Evolutionary conservation across 2,113 vertebrate species (phyloP), one percentile per base, ranked within the genome.

Genomic region (Hypomesus transpacificus): DNA sequence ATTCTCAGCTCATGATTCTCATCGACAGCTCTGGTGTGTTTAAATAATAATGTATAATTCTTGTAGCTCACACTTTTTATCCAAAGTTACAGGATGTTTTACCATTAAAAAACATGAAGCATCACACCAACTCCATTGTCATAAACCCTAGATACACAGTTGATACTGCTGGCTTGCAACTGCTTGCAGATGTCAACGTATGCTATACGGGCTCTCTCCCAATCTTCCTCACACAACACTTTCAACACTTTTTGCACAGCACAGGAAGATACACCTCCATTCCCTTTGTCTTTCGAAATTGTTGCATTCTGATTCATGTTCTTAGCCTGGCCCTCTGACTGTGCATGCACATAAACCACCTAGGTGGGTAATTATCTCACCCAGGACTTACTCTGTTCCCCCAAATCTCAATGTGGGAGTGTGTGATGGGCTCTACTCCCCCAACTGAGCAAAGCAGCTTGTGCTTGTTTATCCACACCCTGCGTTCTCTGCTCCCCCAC

Each of bases 321-420:
- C 63, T 73, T 16, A 80, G 82, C 66, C 70, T 6, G 28, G 77
- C 82, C 80, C 75, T 85, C 87, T 82, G 20, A 74, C 87, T 77
- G 82, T 80, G 74, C 82, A 67, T 75, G 76, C 82, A 83, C 74
- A 85, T 86, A 86, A 87, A 76, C 86, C 86, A 85, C 88, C 87
- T 78, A 80, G 90, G 85, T 79, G 85, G 86, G 79, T 86, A 89
- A 91, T 91, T 88, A 89, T 87, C 85, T 81, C 88, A 83, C 87
- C 83, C 82, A 81, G 84, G 85, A 87, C 86, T 79, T 80, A 70
- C 79, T 89, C 84, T 73, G 57, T 83, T 84, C 76, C 76, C 83
- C 81, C 80, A 84, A 85, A 84, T 87, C 76, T 84, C 74, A 74
- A 83, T 79, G 84, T 82, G 75, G 82, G 87, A 87, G 82, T 77